Conservation (phyloP, 1,140 invertebrate species). For the Sarcophaga peregrina region DNA sequence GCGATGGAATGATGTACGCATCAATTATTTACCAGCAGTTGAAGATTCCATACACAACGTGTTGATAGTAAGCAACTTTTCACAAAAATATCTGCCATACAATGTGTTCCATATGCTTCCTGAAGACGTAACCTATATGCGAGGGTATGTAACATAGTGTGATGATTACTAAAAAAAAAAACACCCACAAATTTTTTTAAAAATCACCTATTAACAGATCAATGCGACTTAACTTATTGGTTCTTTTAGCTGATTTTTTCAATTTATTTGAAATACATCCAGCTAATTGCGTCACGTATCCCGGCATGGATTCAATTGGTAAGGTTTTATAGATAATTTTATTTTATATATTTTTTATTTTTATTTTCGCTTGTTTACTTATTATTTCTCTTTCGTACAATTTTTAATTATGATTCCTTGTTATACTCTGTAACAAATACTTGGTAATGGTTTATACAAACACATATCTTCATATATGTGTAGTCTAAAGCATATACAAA, state of each 20-base stretch:
- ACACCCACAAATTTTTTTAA: conserved; percentile 27
- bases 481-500: background rate
- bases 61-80: conserved; percentile 89
- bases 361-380: background rate
- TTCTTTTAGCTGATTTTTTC: conserved; percentile 95
- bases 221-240: conserved; percentile 92
- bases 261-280: conserved; percentile 94
- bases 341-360: background rate
- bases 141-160: conserved; percentile 75
- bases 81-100: conserved; percentile 83
- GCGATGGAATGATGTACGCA: conserved; percentile 78
- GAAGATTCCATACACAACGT: conserved; percentile 94
- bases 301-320: conserved; percentile 72
- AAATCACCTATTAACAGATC: conserved; percentile 70
- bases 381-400: background rate
- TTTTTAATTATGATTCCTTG: background rate
- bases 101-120: conserved; percentile 94
- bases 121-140: conserved; percentile 95
- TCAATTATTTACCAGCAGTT: conserved; percentile 75
- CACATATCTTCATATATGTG: background rate
- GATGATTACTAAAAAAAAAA: background rate
- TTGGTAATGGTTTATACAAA: background rate
- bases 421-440: background rate
- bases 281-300: conserved; percentile 86
- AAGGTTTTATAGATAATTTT: conserved; percentile 54